Base-by-base conservation (phyloP, 2,797 vertebrate genomes). In the Chelon auratus region DNA sequence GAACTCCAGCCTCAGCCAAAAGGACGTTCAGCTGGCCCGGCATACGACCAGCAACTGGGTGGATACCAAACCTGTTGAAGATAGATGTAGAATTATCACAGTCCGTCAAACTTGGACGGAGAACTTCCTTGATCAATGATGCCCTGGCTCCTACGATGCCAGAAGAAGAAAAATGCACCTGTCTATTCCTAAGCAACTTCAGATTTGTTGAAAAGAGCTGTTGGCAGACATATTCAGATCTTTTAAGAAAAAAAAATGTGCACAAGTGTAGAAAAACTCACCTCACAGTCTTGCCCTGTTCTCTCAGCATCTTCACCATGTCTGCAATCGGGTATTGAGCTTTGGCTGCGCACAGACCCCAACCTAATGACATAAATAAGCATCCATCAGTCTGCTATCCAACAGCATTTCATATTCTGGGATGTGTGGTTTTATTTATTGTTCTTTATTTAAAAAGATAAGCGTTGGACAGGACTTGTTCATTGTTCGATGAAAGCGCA, bases 261-360 rank as follows among this genome's bases (percentile, higher is more conserved):
- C 10, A 11, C 1, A 26, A 33, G 54, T 26, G 20, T 4, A 11
- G 39, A 61, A 2, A 47, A 2, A 47, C 74, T 89, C 75, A 95
- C 95, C 94, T 93, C 83, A 95, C 91, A 15, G n/a, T 53, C 63
- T 96, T 96, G 42, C 94, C 93, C 80, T 95, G 94, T 59, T 96
- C 95, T 45, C 1, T 88, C 42, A 96, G 88, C 94, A 95, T 95
- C 90, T 95, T 96, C 88, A 95, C 95, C 94, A 95, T 92, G 74
- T 95, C 95, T 71, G 95, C 94, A 53, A 95, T 95, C 1, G 95
- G 95, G 60, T 96, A 96, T 77, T 96, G 95, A 20, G 95, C 95
- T 77, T 95, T 96, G 17, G 95, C 95, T 74, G 94, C 94, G 88
- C 95, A 95, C 68, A 96, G 88, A 83, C 95, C 94, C 94, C 95